phyloP scores from a whole-genome alignment of 2,797 vertebrate genomes.

The Phrynocephalus guinanensis region DNA sequence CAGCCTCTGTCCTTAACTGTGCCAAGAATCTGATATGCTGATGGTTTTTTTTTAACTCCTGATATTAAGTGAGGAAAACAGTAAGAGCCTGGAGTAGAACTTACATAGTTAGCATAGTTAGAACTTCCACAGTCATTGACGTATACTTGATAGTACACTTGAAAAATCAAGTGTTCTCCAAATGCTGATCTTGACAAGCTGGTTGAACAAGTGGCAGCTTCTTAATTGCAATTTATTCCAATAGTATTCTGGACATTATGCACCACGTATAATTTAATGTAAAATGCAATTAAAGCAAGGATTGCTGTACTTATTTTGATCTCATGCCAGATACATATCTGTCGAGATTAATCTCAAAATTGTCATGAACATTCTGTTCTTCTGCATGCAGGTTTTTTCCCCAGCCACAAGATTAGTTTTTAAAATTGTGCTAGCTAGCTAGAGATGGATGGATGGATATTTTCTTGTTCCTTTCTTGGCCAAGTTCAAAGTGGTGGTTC shows the following conservation, averaged over 20 bases:
- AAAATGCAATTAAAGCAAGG: background rate
- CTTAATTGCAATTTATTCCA: too few relatives aligned
- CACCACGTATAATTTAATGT: background rate
- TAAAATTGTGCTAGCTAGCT: too few relatives aligned
- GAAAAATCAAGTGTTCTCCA: background rate
- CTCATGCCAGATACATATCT: background rate
- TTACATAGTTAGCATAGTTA: too few relatives aligned
- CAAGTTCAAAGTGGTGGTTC: too few relatives aligned
- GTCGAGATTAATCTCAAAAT: background rate
- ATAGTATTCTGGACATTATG: background rate
- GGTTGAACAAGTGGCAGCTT: background rate
- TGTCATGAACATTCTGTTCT: too few relatives aligned
- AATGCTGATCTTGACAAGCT: background rate
- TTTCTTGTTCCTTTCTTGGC: too few relatives aligned
- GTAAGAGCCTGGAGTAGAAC: background rate
- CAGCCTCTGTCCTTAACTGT: background rate
- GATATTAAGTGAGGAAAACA: background rate
- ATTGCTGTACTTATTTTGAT: background rate
- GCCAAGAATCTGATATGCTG: background rate
- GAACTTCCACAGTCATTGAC: slow-evolving; percentile 2
- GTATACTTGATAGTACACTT: background rate
- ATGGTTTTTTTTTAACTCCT: slow-evolving; percentile 1
- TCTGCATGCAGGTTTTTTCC: too few relatives aligned
- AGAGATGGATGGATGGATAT: too few relatives aligned
- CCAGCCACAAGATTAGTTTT: too few relatives aligned